phyloP scores from a whole-genome alignment of 2,797 vertebrate species.

The Tenualosa thibaudeaui region DNA sequence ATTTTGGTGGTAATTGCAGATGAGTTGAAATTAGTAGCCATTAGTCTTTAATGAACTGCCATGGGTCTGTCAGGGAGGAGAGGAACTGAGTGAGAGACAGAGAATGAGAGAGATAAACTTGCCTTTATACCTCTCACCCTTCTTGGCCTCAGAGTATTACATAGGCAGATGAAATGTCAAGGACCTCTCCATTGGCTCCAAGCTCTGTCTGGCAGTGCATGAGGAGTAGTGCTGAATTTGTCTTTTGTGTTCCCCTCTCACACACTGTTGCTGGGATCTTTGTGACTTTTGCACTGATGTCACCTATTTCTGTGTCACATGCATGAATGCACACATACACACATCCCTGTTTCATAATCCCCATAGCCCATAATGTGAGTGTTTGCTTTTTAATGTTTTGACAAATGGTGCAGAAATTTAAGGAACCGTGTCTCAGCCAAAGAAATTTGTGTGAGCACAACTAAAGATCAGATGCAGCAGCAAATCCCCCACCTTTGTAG shows the following conservation, averaged over 20 bases:
- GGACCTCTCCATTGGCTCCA: background rate
- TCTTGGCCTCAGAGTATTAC: background rate
- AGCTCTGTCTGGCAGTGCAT: background rate
- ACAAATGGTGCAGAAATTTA: too few relatives aligned
- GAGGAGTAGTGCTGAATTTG: background rate
- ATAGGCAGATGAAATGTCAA: background rate
- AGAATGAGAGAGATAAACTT: background rate
- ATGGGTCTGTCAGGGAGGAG: constrained; percentile 35
- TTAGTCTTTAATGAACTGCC: constrained; percentile 60
- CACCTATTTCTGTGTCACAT: background rate
- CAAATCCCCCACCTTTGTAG: background rate
- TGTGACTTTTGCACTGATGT: background rate
- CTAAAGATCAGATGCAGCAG: background rate
- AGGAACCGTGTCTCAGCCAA: background rate
- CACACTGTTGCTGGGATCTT: background rate
- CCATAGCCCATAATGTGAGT: background rate
- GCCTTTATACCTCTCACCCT: background rate
- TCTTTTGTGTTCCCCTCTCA: background rate
- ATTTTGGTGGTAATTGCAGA: constrained; percentile 56
- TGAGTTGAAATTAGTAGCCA: constrained; percentile 55
- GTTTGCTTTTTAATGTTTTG: too few relatives aligned
- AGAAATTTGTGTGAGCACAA: background rate
- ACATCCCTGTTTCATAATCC: background rate
- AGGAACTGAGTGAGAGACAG: constrained; percentile 3
- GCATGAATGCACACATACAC: background rate